Base-by-base conservation (phyloP, 1,140 invertebrate genomes). In the Drosophila repletoides region DNA sequence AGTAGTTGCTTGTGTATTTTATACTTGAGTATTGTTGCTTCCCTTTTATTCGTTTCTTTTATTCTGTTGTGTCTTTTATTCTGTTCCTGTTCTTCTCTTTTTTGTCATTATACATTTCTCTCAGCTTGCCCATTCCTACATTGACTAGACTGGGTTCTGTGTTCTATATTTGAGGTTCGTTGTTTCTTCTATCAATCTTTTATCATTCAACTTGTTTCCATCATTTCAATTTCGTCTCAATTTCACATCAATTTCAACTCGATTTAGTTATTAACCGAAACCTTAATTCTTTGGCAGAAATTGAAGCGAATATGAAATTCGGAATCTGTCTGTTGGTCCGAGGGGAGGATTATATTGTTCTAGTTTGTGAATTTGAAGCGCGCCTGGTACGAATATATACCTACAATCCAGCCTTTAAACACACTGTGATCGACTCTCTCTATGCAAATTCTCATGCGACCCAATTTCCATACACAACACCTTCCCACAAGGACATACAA, bases 21-120 rank as follows among this genome's bases (percentile, higher is more conserved):
- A 88, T 88, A 88, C 86, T 88, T 89, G 88, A 89, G 88, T 89
- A 89, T 89, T 88, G 81, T 86, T 79, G 65, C 68, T 68, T 69
- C 36, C 72, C 48, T 34, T 70, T 69, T 28, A 51, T 46, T 51
- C 51, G 43, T 71, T 73, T 63, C 22, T 14, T 60, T 53, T 51
- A 55, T 63, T 21, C 58, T 31, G 14, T 38, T 63, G 41, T 66
- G 68, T 76, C 53, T 43, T 55, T 66, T 26, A 69, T 51, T 33
- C 24, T 19, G 34, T 53, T 64, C 69, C 43, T 69, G 41, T 61
- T 68, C 40, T 45, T 55, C 21, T 45, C 34, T 64, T 58, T 48
- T 73, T 70, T 41, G 22, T 36, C 38, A 26, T 59, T 58, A 52
- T 19, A 22, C 17, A 31, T 61, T 28, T 59, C 24, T 72, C 40